These are phyloP conservation scores for Gasteruption jaculator DNA, from an alignment of 2,888 invertebrate genomes.

Conservation along the genomic window DNA sequence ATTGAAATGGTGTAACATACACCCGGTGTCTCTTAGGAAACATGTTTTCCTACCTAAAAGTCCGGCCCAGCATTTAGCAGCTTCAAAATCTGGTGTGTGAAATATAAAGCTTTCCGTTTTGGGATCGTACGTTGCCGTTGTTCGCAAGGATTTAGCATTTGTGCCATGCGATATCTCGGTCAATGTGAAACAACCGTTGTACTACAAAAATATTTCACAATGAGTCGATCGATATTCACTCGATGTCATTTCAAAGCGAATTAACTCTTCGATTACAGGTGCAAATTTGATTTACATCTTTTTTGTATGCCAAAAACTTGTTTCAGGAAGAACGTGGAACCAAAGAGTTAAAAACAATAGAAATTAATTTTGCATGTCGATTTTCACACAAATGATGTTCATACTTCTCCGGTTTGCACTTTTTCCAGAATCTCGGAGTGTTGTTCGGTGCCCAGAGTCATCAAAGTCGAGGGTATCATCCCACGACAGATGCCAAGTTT, in stretches of 20 bases:
- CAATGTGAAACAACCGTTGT: slow-evolving; percentile 78
- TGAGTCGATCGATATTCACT: not conserved
- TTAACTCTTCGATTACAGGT: slow-evolving; percentile 4
- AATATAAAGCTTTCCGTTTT: slow-evolving; percentile 75
- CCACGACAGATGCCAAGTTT: slow-evolving; percentile 46
- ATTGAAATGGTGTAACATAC: too few relatives aligned
- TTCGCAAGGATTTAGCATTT: slow-evolving; percentile 87
- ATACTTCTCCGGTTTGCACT: slow-evolving; percentile 42
- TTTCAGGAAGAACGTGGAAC: slow-evolving; percentile 3
- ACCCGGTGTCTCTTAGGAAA: too few relatives aligned
- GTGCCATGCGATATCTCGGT: slow-evolving; percentile 95
- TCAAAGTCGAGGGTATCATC: slow-evolving; percentile 53
- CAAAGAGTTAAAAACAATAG: slow-evolving; percentile 5
- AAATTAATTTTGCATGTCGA: slow-evolving; percentile 1
- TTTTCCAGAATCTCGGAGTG: slow-evolving; percentile 48
- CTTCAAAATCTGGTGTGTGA: slow-evolving; percentile 89
- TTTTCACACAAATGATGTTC: slow-evolving; percentile 17
- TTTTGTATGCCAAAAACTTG: slow-evolving; percentile 7
- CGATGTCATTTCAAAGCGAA: not conserved
- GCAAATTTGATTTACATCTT: slow-evolving; percentile 6
- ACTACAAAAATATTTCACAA: slow-evolving; percentile 47
- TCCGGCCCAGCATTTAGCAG: slow-evolving; percentile 96
- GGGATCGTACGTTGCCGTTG: slow-evolving; percentile 83
- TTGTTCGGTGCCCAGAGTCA: slow-evolving; percentile 52
- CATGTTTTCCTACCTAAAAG: slow-evolving; percentile 76